Evolutionary conservation across 2,797 vertebrate genomes (phyloP).

Genomic region (Notolabrus celidotus): DNA sequence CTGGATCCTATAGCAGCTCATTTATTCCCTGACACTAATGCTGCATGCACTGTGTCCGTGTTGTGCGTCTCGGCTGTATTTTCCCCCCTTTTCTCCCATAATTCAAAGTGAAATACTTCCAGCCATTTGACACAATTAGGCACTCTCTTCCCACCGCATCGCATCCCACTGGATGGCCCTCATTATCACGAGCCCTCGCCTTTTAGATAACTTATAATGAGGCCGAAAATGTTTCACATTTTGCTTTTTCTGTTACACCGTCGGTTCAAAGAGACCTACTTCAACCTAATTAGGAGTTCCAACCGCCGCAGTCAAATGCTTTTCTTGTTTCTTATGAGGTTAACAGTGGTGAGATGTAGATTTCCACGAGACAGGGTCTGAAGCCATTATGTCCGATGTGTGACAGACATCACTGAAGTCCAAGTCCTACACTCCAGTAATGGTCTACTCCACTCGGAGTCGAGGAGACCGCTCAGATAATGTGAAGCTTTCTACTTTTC

Average conservation of each 20-base stretch:
- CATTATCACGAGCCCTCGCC: constrained; percentile 82
- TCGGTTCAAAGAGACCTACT: constrained; percentile 83
- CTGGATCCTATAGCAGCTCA: constrained; percentile 60
- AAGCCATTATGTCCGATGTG: constrained; percentile 71
- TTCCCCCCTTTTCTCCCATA: constrained; percentile 58
- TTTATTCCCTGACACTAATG: constrained; percentile 71
- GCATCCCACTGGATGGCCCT: constrained; percentile 81
- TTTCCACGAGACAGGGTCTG: constrained; percentile 67
- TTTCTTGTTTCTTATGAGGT: constrained; percentile 77
- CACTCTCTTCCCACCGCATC: constrained; percentile 76
- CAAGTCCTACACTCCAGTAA: constrained; percentile 49
- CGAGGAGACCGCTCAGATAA: constrained; percentile 57
- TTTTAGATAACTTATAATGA: constrained; percentile 86
- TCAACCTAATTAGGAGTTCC: constrained; percentile 84
- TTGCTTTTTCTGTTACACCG: constrained; percentile 81
- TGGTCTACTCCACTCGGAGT: background rate
- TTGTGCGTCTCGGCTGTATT: constrained; percentile 61
- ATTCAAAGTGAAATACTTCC: constrained; percentile 83
- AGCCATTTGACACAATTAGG: constrained; percentile 86
- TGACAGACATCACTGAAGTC: constrained; percentile 74
- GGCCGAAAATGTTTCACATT: constrained; percentile 84
- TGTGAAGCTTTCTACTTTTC: constrained; percentile 47
- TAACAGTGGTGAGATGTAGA: constrained; percentile 74
- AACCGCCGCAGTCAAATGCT: constrained; percentile 77
- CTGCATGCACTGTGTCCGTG: constrained; percentile 48